Conservation (phyloP, 2,113 vertebrate species). For the Dascyllus trimaculatus region DNA sequence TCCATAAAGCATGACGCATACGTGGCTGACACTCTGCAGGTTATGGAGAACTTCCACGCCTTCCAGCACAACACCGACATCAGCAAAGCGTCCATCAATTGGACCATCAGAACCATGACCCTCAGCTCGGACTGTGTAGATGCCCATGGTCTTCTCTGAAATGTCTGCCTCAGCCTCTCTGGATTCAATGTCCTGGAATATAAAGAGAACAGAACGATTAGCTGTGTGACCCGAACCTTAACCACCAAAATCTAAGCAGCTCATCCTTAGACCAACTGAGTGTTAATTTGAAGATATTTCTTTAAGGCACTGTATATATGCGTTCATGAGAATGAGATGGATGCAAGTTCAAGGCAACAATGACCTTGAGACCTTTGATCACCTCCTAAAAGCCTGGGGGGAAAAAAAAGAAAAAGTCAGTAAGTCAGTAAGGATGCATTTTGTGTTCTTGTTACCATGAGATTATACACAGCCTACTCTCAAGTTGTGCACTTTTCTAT, state of each 20-base stretch:
- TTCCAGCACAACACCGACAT: slow-evolving; percentile 12
- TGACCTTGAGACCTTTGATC: too few relatives aligned
- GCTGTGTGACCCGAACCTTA: neutral
- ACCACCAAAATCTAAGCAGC: slow-evolving; percentile 10
- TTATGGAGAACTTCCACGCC: slow-evolving; percentile 6
- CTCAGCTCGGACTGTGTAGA: neutral
- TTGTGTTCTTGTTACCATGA: too few relatives aligned
- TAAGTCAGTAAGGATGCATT: too few relatives aligned
- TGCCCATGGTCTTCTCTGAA: neutral
- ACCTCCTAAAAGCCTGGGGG: too few relatives aligned
- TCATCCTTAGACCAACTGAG: neutral
- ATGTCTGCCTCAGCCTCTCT: neutral
- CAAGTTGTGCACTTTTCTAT: neutral
- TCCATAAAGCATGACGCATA: too few relatives aligned
- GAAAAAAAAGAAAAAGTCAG: too few relatives aligned
- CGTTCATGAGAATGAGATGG: too few relatives aligned
- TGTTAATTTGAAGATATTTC: too few relatives aligned
- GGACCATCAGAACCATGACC: neutral
- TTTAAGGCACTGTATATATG: too few relatives aligned
- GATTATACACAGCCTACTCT: too few relatives aligned
- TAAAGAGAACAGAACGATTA: neutral
- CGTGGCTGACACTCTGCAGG: slow-evolving; percentile 14
- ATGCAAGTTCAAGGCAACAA: too few relatives aligned
- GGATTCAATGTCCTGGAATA: too few relatives aligned
- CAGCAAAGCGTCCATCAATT: neutral